Base-by-base conservation (phyloP, 2,888 invertebrate species). In the Coleophora deauratella region DNA sequence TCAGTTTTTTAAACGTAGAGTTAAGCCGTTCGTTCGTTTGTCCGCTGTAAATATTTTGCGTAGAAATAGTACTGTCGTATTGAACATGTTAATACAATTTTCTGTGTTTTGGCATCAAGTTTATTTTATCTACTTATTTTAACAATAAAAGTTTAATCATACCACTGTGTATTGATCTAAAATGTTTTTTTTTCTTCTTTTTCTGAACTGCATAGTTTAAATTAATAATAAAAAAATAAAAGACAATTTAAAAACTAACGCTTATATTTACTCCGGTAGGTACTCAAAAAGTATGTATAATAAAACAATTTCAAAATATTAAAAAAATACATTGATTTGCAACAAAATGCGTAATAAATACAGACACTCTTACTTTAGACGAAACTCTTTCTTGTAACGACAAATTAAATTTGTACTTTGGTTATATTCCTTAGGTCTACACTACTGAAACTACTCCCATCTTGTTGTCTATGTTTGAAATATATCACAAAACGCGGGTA, bases 91-190 rank as follows among this genome's bases (percentile, higher is more conserved):
- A 72, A 79, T 78, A 75, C 66, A 72, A 74, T 79, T n/a, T 73
- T 69, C 70, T 73, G 81, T 80, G 79, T 81, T 84, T 76, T 74
- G 69, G 72, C 78, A 76, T 78, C 76, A 75, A 79, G 75, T 80
- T 82, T 80, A 84, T 85, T 84, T 85, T 81, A 84, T 81, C 78
- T 80, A 84, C 81, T 82, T 82, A 82, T 82, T 84, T 84, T 85
- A 79, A 79, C 72, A 72, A 84, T 78, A 84, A 84, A 84, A 73
- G 62, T 72, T 77, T 72, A 72, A 75, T 76, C 73, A 72, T 65
- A 71, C 21, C 21, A 21, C 6, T 21, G n/a, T 31, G 11, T 33
- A 15, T 35, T 14, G 15, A 14, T 21, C 21, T 21, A 21, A 33
- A 45, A 33, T 36, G 33, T 47, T 40, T 42, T 47, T 61, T 67